phyloP scores from a whole-genome alignment of 2,888 invertebrate species.

The Melieria omissa region DNA sequence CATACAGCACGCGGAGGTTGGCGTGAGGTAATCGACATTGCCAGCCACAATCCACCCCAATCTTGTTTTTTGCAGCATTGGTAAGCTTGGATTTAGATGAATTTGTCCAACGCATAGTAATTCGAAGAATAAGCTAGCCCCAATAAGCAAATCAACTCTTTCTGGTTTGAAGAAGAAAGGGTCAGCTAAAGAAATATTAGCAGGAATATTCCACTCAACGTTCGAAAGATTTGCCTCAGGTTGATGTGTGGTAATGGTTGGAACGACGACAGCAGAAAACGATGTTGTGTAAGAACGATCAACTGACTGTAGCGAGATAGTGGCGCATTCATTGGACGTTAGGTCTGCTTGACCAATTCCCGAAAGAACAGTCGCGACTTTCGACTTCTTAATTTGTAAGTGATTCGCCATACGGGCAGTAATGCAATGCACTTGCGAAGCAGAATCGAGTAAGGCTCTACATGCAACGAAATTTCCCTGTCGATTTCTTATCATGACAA shows the following conservation, averaged over 20 bases:
- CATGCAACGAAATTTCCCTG: too few species aligned
- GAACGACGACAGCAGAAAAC: constrained; percentile 38
- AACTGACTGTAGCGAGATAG: constrained; percentile 7
- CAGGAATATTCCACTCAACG: constrained; percentile 19
- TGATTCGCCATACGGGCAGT: constrained; percentile 20
- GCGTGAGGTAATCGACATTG: not conserved
- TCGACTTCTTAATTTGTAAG: constrained; percentile 20
- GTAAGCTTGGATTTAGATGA: not conserved
- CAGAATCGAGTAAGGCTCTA: constrained; percentile 35
- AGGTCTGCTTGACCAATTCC: constrained; percentile 29
- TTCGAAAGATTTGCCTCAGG: constrained; percentile 36
- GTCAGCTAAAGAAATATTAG: constrained; percentile 27
- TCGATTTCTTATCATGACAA: too few species aligned
- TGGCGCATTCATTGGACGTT: not conserved
- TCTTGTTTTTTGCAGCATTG: constrained; percentile 23
- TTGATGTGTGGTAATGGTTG: constrained; percentile 42
- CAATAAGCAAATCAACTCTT: constrained; percentile 17
- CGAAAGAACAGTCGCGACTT: constrained; percentile 11
- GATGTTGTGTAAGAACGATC: not conserved
- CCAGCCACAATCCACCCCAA: constrained; percentile 27
- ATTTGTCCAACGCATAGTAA: constrained; percentile 24
- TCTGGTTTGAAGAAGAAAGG: constrained; percentile 16
- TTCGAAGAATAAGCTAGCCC: constrained; percentile 18
- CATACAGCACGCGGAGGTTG: not conserved
- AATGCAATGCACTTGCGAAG: constrained; percentile 28